phyloP scores from a whole-genome alignment of 2,113 vertebrate species.

The Lepus timidus region DNA sequence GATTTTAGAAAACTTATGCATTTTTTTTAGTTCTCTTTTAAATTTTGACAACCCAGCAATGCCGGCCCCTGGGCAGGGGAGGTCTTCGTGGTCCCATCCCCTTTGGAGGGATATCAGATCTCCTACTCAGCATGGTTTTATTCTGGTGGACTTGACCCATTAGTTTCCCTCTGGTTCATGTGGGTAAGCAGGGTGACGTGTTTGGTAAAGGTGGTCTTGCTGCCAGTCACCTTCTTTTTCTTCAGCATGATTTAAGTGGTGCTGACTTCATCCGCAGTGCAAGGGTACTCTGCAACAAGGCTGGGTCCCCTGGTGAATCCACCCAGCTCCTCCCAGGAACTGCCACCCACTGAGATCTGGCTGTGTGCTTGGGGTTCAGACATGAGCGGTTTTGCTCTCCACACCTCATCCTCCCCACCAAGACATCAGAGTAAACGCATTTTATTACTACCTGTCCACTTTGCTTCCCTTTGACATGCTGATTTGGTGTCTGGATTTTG shows the following conservation, averaged over 20 bases:
- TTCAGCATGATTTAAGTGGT: neutral
- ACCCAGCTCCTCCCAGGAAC: neutral
- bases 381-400: neutral
- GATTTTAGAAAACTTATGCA: neutral
- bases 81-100: neutral
- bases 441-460: neutral
- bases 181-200: neutral
- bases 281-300: neutral
- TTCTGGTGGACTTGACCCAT: neutral
- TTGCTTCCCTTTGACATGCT: neutral
- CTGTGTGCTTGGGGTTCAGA: neutral
- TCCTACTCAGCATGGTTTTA: neutral
- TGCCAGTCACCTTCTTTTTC: neutral
- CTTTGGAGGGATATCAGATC: neutral
- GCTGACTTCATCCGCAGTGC: neutral
- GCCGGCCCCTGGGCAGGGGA: no score
- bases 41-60: neutral
- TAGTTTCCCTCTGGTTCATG: neutral
- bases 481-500: constrained; percentile 24
- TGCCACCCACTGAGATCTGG: neutral
- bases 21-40: neutral
- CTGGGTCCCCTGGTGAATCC: no score
- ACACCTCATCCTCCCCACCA: neutral
- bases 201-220: neutral
- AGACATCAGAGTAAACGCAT: neutral